These are phyloP conservation scores for Leptoclinus maculatus DNA, from an alignment of 2,797 vertebrate species.

Conservation along the genomic window DNA sequence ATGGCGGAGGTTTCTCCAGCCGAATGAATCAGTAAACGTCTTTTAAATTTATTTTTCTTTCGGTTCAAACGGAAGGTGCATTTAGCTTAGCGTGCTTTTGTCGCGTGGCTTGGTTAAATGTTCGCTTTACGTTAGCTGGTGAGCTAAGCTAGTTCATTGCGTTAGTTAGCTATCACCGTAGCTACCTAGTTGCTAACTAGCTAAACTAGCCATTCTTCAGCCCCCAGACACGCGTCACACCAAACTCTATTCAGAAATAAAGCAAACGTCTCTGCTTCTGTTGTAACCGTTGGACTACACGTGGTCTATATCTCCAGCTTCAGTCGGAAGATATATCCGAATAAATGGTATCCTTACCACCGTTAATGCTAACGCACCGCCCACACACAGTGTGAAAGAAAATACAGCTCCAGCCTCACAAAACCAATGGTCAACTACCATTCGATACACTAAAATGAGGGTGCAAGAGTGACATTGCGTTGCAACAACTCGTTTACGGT, in stretches of 20 bases:
- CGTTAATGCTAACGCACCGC: neutral
- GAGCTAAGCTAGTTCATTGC: constrained; percentile 27
- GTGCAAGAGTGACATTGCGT: neutral
- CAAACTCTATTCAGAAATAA: constrained; percentile 29
- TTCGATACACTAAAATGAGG: fast-evolving
- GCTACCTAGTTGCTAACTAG: constrained; percentile 49
- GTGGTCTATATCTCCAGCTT: neutral
- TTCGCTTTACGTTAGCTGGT: neutral
- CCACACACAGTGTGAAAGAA: neutral
- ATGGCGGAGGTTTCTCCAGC: constrained; percentile 71
- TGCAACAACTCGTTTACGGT: neutral
- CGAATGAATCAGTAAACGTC: constrained; percentile 6
- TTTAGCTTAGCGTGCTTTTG: too few relatives aligned
- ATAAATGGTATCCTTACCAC: neutral
- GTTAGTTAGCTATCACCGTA: constrained; percentile 25
- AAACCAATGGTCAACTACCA: neutral
- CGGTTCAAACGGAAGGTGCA: fast-evolving
- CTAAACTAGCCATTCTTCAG: constrained; percentile 53
- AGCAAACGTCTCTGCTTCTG: neutral
- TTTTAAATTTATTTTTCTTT: neutral
- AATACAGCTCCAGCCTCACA: too few relatives aligned
- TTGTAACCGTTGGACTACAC: too few relatives aligned
- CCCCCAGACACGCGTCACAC: constrained; percentile 48
- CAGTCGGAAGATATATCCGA: neutral
- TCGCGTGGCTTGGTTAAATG: neutral